These are phyloP conservation scores for Spodoptera exigua DNA, from an alignment of 2,888 invertebrate species.

Conservation along the genomic window DNA sequence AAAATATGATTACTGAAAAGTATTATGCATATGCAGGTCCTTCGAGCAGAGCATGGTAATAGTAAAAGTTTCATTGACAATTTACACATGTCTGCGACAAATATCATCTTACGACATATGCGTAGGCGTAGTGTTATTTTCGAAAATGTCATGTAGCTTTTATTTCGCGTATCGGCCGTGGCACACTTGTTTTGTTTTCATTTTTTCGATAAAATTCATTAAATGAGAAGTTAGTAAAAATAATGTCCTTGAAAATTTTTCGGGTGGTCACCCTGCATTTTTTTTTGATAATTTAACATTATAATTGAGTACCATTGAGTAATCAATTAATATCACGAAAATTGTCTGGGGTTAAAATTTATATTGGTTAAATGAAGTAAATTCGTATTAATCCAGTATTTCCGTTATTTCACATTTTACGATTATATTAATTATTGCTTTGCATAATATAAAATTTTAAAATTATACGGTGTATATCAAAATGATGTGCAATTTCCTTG, in stretches of 20 bases:
- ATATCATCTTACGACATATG: conserved; percentile 34
- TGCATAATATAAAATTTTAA: too few species aligned
- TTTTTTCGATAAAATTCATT: conserved; percentile 22
- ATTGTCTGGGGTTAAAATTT: too few species aligned
- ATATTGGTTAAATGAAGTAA: too few species aligned
- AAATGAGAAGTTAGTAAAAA: conserved; percentile 5
- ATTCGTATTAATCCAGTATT: too few species aligned
- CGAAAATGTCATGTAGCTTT: conserved; percentile 58
- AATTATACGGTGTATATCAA: background rate
- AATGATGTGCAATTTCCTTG: conserved; percentile 10
- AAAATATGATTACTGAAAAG: too few species aligned
- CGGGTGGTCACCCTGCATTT: conserved; percentile 19
- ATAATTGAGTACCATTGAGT: background rate
- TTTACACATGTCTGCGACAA: conserved; percentile 28
- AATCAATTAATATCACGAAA: too few species aligned
- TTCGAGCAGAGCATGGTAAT: background rate
- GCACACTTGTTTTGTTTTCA: conserved; percentile 53
- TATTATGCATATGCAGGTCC: background rate
- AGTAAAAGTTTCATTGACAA: conserved; percentile 35
- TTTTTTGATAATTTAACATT: background rate
- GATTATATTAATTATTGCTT: too few species aligned
- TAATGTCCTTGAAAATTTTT: conserved; percentile 16
- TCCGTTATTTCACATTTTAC: too few species aligned
- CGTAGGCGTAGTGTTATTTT: conserved; percentile 53
- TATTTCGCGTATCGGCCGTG: conserved; percentile 59